These are phyloP conservation scores for Thunnus thynnus DNA, from an alignment of 2,113 vertebrate genomes.

Conservation along the genomic window DNA sequence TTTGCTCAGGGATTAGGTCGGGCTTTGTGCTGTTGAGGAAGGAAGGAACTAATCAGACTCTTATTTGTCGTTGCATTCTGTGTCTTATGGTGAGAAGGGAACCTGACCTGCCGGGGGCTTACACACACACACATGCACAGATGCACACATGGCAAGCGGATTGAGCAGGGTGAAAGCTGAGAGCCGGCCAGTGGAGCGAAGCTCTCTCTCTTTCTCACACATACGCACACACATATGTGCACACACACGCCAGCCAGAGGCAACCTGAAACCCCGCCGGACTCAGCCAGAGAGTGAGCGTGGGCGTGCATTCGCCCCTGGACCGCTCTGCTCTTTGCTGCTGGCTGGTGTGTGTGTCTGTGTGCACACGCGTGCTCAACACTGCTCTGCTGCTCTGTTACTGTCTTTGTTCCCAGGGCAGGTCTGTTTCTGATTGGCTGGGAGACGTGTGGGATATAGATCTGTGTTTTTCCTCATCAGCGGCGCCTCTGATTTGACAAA, in stretches of 20 bases:
- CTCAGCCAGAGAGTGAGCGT: conserved; percentile 26
- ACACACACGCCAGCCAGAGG: conserved; percentile 57
- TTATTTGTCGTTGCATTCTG: conserved; percentile 73
- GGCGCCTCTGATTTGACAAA: conserved; percentile 74
- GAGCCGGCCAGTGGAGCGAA: conserved; percentile 24
- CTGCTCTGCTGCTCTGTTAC: conserved; percentile 43
- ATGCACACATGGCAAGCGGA: conserved; percentile 37
- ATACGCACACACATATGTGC: conserved; percentile 12
- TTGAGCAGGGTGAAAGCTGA: conserved; percentile 50
- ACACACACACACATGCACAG: background rate
- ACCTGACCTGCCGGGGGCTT: conserved; percentile 37
- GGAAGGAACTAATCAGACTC: conserved; percentile 80
- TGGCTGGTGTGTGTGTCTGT: conserved; percentile 6
- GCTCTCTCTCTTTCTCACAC: background rate
- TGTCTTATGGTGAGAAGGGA: conserved; percentile 62
- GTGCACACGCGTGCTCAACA: background rate
- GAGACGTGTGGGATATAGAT: conserved; percentile 63
- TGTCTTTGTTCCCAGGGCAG: conserved; percentile 64
- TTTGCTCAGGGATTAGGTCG: conserved; percentile 73
- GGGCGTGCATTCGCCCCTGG: conserved; percentile 43
- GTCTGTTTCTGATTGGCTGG: conserved; percentile 69
- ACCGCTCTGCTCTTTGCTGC: conserved; percentile 38
- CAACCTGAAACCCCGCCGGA: conserved; percentile 72
- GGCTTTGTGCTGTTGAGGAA: conserved; percentile 67
- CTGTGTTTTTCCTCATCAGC: conserved; percentile 80